Evolutionary conservation across 1,140 invertebrate genomes (phyloP).

Genomic region (Temnothorax curvispinosus): DNA sequence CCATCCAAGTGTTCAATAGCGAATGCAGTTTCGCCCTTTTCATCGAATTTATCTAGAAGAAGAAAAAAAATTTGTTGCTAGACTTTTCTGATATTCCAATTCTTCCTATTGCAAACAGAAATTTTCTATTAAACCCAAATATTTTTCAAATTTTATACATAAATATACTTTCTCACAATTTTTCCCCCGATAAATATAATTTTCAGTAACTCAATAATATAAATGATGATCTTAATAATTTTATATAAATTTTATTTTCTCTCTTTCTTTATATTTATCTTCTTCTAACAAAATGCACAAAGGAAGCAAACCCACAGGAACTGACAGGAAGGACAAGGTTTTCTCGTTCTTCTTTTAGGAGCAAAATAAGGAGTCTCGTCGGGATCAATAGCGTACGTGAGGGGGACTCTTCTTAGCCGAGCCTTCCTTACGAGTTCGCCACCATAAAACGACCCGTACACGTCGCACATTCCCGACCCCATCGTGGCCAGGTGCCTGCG

Average conservation of each 20-base stretch:
- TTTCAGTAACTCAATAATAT: not conserved
- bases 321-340: not conserved
- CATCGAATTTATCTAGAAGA: not conserved
- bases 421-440: conserved; percentile 20
- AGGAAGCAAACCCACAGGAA: not conserved
- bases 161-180: not conserved
- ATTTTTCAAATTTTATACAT: not conserved
- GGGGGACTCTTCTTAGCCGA: not conserved
- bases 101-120: not conserved
- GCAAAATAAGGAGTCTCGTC: conserved; percentile 11
- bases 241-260: not conserved
- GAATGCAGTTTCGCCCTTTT: not conserved
- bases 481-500: conserved; percentile 24
- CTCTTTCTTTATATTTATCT: not conserved
- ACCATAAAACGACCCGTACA: conserved; percentile 38
- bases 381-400: conserved; percentile 19
- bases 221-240: not conserved
- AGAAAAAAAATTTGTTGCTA: not conserved
- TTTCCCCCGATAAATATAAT: not conserved
- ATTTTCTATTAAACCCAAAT: not conserved
- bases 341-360: not conserved
- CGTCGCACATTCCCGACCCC: not conserved
- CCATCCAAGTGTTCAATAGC: not conserved
- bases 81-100: not conserved
- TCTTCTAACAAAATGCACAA: conserved; percentile 3